Percentiles rank a stretch among this genome's conserved stretches.
Conservation (phyloP, 2,113 vertebrate species). For the Lepisosteus oculatus region DNA sequence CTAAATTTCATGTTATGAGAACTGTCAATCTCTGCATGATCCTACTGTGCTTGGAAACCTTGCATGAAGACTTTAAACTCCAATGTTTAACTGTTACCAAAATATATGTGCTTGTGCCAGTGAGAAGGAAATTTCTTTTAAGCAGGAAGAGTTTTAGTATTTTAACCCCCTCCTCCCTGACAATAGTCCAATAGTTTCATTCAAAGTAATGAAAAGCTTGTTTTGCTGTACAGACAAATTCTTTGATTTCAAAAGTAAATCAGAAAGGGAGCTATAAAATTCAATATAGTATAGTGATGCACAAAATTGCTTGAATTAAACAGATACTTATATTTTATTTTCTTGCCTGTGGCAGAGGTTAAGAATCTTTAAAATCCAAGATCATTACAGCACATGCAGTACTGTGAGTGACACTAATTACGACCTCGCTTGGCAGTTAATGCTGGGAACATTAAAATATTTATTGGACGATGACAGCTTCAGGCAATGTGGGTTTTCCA, state of each 20-base stretch:
- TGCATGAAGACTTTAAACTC: too few relatives aligned
- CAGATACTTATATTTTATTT: not conserved
- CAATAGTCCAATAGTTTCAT: not conserved
- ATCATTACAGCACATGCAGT: not conserved
- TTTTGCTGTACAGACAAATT: not conserved
- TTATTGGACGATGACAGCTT: not conserved
- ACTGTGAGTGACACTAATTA: not conserved
- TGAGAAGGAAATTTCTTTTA: not conserved
- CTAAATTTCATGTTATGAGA: too few relatives aligned
- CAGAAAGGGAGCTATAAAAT: not conserved
- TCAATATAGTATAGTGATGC: too few relatives aligned
- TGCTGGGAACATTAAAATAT: not conserved
- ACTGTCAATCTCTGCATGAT: too few relatives aligned
- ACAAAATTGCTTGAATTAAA: too few relatives aligned
- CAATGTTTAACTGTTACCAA: not conserved
- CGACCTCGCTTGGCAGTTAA: not conserved
- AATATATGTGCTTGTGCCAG: not conserved
- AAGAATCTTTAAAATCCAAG: not conserved
- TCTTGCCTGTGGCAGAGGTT: not conserved
- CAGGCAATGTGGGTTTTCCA: not conserved
- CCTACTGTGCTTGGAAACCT: too few relatives aligned
- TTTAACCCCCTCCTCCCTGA: not conserved
- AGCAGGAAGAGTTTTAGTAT: not conserved
- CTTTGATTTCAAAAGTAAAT: not conserved
- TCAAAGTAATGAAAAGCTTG: not conserved